Evolutionary conservation across 1,140 invertebrate species (phyloP).

Genomic region (Trialeurodes vaporariorum): DNA sequence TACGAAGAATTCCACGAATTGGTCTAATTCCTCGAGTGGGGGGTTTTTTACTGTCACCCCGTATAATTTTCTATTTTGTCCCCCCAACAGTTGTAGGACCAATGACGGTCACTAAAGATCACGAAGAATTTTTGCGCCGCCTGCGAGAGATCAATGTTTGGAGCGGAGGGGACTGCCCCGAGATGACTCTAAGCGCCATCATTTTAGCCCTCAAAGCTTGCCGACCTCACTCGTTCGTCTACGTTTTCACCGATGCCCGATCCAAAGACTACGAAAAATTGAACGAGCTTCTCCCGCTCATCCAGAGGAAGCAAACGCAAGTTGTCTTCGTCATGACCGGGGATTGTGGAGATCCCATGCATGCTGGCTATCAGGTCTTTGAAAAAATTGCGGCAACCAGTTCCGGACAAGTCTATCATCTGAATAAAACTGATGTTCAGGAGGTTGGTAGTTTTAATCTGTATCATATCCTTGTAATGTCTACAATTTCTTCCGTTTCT

Average conservation of each 20-base stretch:
- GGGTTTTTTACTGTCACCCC: too few relatives aligned
- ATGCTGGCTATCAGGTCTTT: conserved; percentile 49
- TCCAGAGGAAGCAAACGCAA: conserved; percentile 58
- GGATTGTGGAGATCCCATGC: conserved; percentile 49
- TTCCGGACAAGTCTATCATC: conserved; percentile 57
- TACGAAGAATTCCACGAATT: too few relatives aligned
- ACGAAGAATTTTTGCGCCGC: conserved; percentile 14
- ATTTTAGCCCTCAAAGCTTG: conserved; percentile 48
- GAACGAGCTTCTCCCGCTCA: conserved; percentile 46
- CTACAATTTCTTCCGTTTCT: too few relatives aligned
- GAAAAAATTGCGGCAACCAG: conserved; percentile 57
- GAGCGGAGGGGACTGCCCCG: conserved; percentile 63
- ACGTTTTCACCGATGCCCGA: conserved; percentile 64
- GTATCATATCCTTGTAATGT: background rate
- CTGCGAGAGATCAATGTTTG: conserved; percentile 44
- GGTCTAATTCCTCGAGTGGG: too few relatives aligned
- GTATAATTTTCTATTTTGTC: background rate
- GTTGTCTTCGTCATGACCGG: conserved; percentile 39
- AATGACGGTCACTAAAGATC: conserved; percentile 17
- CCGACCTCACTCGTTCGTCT: conserved; percentile 53
- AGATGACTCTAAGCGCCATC: conserved; percentile 53
- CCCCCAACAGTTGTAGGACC: conserved; percentile 18
- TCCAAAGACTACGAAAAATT: conserved; percentile 51
- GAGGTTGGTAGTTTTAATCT: conserved; percentile 36
- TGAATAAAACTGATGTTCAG: conserved; percentile 57